phyloP scores from a whole-genome alignment of 2,797 vertebrate species.

The Lateolabrax maculatus region DNA sequence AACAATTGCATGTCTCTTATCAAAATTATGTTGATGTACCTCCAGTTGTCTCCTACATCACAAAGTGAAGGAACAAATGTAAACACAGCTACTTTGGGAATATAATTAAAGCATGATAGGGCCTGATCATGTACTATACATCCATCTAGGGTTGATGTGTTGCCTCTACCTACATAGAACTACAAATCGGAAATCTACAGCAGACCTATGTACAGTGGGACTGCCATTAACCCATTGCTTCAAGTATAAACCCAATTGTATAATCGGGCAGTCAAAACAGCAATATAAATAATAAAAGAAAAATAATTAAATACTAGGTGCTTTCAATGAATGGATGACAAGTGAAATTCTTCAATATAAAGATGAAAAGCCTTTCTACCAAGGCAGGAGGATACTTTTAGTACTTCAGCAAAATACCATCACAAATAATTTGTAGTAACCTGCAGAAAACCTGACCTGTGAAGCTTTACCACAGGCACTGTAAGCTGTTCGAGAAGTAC shows the following conservation, averaged over 20 bases:
- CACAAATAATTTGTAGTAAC: background rate
- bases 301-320: background rate
- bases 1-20: background rate
- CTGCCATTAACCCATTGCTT: background rate
- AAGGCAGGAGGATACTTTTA: background rate
- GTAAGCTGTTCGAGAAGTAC: conserved; percentile 6
- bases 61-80: background rate
- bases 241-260: background rate
- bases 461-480: conserved; percentile 4
- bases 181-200: background rate
- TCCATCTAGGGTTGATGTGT: background rate
- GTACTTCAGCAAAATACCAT: background rate
- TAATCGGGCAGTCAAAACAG: background rate
- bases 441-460: conserved; percentile 8
- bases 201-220: background rate
- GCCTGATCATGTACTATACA: background rate
- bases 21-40: background rate
- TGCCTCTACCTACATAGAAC: background rate
- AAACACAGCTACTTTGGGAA: background rate
- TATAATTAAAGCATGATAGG: background rate
- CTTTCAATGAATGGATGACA: background rate
- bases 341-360: background rate
- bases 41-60: background rate
- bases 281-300: background rate
- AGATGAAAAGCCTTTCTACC: background rate